Conservation (phyloP, 2,113 vertebrate genomes). For the Cheirogaleus medius region DNA sequence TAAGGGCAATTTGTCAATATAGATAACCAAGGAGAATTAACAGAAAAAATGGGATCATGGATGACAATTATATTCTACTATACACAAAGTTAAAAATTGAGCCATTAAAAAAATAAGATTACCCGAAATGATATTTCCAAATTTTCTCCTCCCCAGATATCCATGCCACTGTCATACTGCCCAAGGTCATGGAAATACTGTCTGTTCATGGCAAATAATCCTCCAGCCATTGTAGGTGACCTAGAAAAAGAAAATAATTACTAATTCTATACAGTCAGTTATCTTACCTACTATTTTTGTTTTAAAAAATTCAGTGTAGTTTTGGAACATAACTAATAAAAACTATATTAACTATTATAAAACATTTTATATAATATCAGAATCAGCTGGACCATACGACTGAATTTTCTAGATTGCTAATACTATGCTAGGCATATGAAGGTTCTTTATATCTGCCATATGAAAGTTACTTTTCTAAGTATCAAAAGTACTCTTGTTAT, state of each 20-base stretch:
- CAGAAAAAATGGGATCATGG: background rate
- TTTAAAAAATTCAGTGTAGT: background rate
- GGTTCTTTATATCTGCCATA: background rate
- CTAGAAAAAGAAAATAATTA: constrained; percentile 77
- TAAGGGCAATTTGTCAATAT: background rate
- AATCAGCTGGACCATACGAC: background rate
- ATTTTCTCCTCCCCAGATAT: constrained; percentile 99
- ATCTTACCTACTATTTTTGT: background rate
- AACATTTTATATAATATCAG: background rate
- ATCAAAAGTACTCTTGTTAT: background rate
- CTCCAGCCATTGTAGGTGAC: constrained; percentile 98
- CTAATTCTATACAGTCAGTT: background rate
- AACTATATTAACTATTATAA: background rate
- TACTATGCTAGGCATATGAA: background rate
- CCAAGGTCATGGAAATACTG: constrained; percentile 95
- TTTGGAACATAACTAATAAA: background rate
- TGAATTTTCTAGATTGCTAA: background rate
- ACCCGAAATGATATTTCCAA: constrained; percentile 98
- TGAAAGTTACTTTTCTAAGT: background rate
- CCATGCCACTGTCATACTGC: constrained; percentile 97
- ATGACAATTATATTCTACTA: background rate
- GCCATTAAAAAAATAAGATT: constrained; percentile 57
- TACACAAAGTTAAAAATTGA: background rate
- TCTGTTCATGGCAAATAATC: constrained; percentile 97
- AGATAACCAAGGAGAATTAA: background rate